Evolutionary conservation across 2,888 invertebrate genomes (phyloP).

Genomic region (Clepsis dumicolana): DNA sequence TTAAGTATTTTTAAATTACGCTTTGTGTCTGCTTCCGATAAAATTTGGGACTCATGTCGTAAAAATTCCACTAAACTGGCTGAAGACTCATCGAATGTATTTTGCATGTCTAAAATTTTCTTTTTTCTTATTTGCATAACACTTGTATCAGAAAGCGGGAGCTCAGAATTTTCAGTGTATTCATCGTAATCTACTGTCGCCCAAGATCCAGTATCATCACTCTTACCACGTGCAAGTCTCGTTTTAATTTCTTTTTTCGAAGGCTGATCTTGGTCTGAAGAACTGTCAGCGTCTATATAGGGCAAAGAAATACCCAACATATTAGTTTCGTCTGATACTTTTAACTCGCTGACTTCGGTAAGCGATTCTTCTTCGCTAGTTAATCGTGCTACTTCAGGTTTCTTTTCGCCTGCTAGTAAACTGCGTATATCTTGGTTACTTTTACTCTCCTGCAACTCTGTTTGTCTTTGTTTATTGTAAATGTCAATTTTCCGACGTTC

Average conservation of each 20-base stretch:
- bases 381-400: slow-evolving; percentile 80
- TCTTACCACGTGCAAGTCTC: slow-evolving; percentile 81
- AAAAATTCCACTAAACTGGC: slow-evolving; percentile 83
- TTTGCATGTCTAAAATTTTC: slow-evolving; percentile 82
- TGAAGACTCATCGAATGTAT: slow-evolving; percentile 86
- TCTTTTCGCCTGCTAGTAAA: slow-evolving; percentile 69
- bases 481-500: slow-evolving; percentile 87
- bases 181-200: slow-evolving; percentile 89
- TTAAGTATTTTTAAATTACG: slow-evolving; percentile 63
- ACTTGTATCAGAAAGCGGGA: slow-evolving; percentile 82
- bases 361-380: slow-evolving; percentile 90
- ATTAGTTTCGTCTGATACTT: slow-evolving; percentile 82
- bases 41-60: slow-evolving; percentile 74
- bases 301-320: slow-evolving; percentile 81
- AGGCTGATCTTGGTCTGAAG: slow-evolving; percentile 78
- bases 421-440: slow-evolving; percentile 73
- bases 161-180: slow-evolving; percentile 87
- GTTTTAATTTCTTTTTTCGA: slow-evolving; percentile 63
- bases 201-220: slow-evolving; percentile 90
- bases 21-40: slow-evolving; percentile 77
- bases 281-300: slow-evolving; percentile 84
- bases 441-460: slow-evolving; percentile 75
- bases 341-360: slow-evolving; percentile 88
- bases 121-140: slow-evolving; percentile 58
- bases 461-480: slow-evolving; percentile 84